A percentile compares a stretch with the other conserved stretches of the same genome.
phyloP scores from a whole-genome alignment of 64 coral and sea anemone genomes.

The Montipora foliosa region DNA sequence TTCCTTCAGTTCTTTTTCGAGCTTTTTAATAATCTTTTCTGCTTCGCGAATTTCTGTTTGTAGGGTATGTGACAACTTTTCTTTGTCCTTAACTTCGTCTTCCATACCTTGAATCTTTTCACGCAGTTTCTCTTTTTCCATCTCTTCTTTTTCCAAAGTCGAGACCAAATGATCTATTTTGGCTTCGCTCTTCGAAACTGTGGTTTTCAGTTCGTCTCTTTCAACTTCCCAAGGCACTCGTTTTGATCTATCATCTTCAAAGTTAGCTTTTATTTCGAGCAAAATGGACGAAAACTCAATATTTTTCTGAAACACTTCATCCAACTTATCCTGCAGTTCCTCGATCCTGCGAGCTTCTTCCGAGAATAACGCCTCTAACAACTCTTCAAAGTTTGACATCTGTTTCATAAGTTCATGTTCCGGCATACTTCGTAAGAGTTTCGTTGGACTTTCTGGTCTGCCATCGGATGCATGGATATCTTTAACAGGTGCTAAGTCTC shows the following conservation, averaged over 20 bases:
- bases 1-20: conserved; percentile 57
- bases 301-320: conserved; percentile 69
- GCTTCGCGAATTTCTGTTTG: conserved; percentile 50
- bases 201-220: conserved; percentile 25
- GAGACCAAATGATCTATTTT: conserved; percentile 36
- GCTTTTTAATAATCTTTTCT: conserved; percentile 35
- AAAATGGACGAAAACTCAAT: conserved; percentile 45
- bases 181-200: conserved; percentile 18
- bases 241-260: conserved; percentile 22
- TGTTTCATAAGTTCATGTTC: conserved; percentile 58
- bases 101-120: conserved; percentile 13
- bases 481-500: conserved; percentile 46
- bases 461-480: conserved; percentile 42
- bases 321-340: conserved; percentile 54
- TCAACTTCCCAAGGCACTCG: conserved; percentile 50
- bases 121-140: conserved; percentile 25
- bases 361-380: conserved; percentile 58
- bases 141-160: conserved; percentile 26
- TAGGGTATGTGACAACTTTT: not conserved
- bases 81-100: conserved; percentile 30
- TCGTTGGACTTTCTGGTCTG: conserved; percentile 42
- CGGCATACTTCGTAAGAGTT: conserved; percentile 28
- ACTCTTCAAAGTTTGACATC: conserved; percentile 57
- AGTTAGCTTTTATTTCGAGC: conserved; percentile 19
- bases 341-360: conserved; percentile 65